Evolutionary conservation across 2,888 invertebrate genomes (phyloP), one percentile per base, ranked within the genome.

Genomic region (Thelaira solivaga): DNA sequence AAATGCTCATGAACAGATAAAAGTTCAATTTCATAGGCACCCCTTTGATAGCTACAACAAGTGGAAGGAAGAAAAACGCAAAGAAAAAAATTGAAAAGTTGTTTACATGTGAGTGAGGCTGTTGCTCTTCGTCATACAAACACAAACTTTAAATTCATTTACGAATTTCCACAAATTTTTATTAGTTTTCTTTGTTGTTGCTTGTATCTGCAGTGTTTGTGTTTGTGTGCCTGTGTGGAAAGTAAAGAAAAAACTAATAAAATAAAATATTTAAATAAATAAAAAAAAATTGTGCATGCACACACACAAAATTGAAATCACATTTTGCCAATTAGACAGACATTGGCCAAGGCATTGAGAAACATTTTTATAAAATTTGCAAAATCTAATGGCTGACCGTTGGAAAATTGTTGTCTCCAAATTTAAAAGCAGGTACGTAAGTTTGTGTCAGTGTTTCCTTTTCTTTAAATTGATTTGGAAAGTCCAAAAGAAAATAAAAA

Each of bases 401-500:
- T 85, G 85, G 85, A 82, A 81, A 81, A 80, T 73, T 82, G 83
- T 83, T 62, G 80, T 85, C 64, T 73, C 82, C 26, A 84, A 82
- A 82, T 76, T 85, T 51, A 84, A 81, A 62, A 82, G 83, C 80
- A 83, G 84, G 84, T 85, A 84, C 75, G 83, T 80, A 59, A n/a
- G 6, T 47, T n/a, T 24, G 29, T 53, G 13, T 24, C 8, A 47
- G 16, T 43, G 29, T 18, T 5, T n/a, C n/a, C n/a, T n/a, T n/a
- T n/a, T n/a, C n/a, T n/a, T n/a, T n/a, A n/a, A n/a, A n/a, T n/a
- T n/a, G n/a, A n/a, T n/a, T n/a, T n/a, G n/a, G n/a, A n/a, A n/a
- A n/a, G n/a, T n/a, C n/a, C n/a, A n/a, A n/a, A n/a, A n/a, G n/a
- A n/a, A n/a, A n/a, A n/a, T n/a, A n/a, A n/a, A n/a, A n/a, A n/a